phyloP scores from a whole-genome alignment of 2,113 vertebrate genomes.

The Chaetodon trifascialis region DNA sequence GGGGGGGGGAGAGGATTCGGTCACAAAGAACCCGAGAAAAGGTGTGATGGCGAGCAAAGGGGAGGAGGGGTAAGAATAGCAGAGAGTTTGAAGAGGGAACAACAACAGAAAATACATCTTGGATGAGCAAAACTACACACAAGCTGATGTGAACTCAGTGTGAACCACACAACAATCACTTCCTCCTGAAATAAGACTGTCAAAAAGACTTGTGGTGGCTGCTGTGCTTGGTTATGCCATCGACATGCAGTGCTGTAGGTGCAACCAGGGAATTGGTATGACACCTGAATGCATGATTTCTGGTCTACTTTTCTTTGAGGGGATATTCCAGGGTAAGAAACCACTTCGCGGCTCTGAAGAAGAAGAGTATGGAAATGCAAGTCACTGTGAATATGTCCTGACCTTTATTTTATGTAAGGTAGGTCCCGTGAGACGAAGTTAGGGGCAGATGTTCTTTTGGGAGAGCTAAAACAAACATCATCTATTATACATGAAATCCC shows the following conservation, averaged over 20 bases:
- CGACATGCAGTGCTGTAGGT: constrained; percentile 42
- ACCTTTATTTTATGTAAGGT: constrained; percentile 65
- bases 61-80: constrained; percentile 10
- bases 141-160: constrained; percentile 47
- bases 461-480: constrained; percentile 72
- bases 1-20: constrained; percentile 10
- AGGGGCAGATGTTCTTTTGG: constrained; percentile 60
- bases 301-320: constrained; percentile 60
- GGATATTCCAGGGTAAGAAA: constrained; percentile 43
- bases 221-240: constrained; percentile 32
- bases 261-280: constrained; percentile 39
- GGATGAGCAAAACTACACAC: constrained; percentile 18
- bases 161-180: constrained; percentile 49
- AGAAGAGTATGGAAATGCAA: constrained; percentile 36
- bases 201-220: constrained; percentile 41
- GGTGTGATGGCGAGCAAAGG: neutral
- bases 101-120: constrained; percentile 32
- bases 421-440: constrained; percentile 42
- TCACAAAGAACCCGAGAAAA: constrained; percentile 37
- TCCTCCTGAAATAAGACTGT: constrained; percentile 44
- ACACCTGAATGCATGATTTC: constrained; percentile 51
- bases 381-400: constrained; percentile 44
- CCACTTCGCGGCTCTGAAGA: constrained; percentile 32
- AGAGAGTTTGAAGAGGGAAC: constrained; percentile 27
- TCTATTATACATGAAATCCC: constrained; percentile 73